Conservation (phyloP, 2,113 vertebrate genomes). For the Pomatorhinus ruficollis region DNA sequence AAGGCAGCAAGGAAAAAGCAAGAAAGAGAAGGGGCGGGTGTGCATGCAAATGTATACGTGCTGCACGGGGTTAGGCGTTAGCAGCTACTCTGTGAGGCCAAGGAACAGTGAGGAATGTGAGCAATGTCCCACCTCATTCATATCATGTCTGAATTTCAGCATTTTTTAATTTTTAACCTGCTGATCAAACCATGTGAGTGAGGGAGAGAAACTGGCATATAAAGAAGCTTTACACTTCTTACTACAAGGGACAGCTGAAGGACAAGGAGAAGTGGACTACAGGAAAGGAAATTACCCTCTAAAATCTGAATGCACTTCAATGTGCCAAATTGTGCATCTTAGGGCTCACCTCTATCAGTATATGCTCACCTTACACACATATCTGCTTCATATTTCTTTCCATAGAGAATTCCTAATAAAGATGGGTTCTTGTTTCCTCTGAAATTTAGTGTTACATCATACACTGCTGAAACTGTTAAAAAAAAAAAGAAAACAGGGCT, state of each 20-base stretch:
- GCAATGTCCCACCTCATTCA: neutral
- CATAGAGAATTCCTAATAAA: conserved; percentile 91
- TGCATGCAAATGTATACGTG: fast-evolving
- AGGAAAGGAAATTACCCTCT: neutral
- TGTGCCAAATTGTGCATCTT: neutral
- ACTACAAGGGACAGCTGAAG: neutral
- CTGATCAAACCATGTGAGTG: neutral
- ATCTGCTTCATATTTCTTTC: conserved; percentile 95
- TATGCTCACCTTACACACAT: conserved; percentile 88
- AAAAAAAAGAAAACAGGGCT: neutral
- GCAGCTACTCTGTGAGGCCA: neutral
- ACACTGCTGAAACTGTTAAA: conserved; percentile 87
- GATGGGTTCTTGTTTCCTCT: conserved; percentile 93
- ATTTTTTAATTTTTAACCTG: neutral
- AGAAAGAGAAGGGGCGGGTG: neutral
- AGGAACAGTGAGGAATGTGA: neutral
- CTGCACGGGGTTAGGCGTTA: neutral
- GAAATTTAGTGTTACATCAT: conserved; percentile 98
- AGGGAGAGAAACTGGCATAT: neutral
- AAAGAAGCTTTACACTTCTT: neutral
- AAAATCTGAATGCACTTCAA: neutral
- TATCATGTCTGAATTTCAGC: neutral
- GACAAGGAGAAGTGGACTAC: neutral
- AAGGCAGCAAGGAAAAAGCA: neutral
- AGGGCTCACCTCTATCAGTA: neutral